phyloP scores from a whole-genome alignment of 2,888 invertebrate genomes.

The Cerceris ruficornis region DNA sequence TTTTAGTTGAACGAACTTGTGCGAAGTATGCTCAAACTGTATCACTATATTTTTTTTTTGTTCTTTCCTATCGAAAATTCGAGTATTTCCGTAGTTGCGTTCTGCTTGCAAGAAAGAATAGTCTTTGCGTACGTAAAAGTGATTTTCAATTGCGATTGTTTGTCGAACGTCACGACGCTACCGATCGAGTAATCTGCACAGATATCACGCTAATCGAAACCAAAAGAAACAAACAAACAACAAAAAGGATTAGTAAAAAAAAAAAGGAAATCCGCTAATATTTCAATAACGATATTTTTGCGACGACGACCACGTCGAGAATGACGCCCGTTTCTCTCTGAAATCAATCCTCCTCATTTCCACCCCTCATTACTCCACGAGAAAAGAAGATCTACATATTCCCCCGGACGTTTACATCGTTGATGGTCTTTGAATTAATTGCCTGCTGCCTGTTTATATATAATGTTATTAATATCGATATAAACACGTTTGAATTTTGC shows the following conservation, averaged over 20 bases:
- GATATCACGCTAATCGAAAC: constrained; percentile 32
- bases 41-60: constrained; percentile 38
- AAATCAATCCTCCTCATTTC: constrained; percentile 34
- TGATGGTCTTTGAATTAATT: constrained; percentile 76
- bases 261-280: constrained; percentile 37
- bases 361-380: constrained; percentile 22
- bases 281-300: constrained; percentile 35
- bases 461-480: constrained; percentile 68
- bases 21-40: constrained; percentile 65
- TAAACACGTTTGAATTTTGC: constrained; percentile 68
- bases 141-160: constrained; percentile 39
- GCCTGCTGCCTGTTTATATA: constrained; percentile 79
- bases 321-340: constrained; percentile 55
- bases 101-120: constrained; percentile 59
- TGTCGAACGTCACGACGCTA: constrained; percentile 40
- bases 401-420: constrained; percentile 69
- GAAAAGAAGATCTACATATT: constrained; percentile 47
- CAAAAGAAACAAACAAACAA: no score
- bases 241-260: no score
- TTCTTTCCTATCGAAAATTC: constrained; percentile 27
- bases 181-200: constrained; percentile 46
- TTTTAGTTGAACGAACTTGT: constrained; percentile 66
- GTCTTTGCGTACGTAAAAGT: constrained; percentile 56
- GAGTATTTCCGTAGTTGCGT: constrained; percentile 56
- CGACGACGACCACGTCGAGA: constrained; percentile 50